These are phyloP conservation scores for Hypomecis atomaria DNA, from an alignment of 2,888 invertebrate genomes.

Conservation along the genomic window DNA sequence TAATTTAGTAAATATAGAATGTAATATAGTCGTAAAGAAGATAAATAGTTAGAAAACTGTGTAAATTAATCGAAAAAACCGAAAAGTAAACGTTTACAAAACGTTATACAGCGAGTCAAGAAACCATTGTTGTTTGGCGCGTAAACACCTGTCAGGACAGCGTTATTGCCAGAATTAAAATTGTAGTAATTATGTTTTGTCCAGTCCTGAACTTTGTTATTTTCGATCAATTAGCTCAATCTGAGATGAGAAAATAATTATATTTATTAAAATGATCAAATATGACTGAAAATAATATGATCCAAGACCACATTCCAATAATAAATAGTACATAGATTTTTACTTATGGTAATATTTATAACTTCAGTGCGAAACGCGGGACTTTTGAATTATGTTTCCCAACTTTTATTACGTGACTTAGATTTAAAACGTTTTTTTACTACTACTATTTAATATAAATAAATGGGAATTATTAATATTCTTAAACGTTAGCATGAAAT, in stretches of 20 bases:
- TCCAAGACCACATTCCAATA: too few relatives aligned
- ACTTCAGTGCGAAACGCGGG: background rate
- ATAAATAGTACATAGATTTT: background rate
- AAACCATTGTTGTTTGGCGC: constrained; percentile 82
- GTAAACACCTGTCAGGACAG: constrained; percentile 77
- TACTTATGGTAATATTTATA: background rate
- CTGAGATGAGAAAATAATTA: background rate
- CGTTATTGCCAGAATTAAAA: constrained; percentile 20
- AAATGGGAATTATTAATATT: too few relatives aligned
- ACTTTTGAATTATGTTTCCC: constrained; percentile 12
- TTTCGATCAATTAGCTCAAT: background rate
- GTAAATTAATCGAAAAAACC: constrained; percentile 51
- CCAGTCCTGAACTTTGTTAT: too few relatives aligned
- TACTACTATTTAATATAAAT: too few relatives aligned
- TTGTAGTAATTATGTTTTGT: background rate
- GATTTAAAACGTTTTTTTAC: too few relatives aligned
- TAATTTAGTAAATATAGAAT: constrained; percentile 18
- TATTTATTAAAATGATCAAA: background rate
- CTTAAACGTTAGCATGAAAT: too few relatives aligned
- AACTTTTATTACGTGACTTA: background rate
- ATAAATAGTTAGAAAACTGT: constrained; percentile 35
- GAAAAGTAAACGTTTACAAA: constrained; percentile 52
- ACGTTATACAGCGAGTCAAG: constrained; percentile 57
- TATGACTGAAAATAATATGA: too few relatives aligned
- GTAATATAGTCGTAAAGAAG: constrained; percentile 32